Evolutionary conservation across 2,888 invertebrate genomes (phyloP), one percentile per base, ranked within the genome.

Genomic region (Leptarthrus brevirostris): DNA sequence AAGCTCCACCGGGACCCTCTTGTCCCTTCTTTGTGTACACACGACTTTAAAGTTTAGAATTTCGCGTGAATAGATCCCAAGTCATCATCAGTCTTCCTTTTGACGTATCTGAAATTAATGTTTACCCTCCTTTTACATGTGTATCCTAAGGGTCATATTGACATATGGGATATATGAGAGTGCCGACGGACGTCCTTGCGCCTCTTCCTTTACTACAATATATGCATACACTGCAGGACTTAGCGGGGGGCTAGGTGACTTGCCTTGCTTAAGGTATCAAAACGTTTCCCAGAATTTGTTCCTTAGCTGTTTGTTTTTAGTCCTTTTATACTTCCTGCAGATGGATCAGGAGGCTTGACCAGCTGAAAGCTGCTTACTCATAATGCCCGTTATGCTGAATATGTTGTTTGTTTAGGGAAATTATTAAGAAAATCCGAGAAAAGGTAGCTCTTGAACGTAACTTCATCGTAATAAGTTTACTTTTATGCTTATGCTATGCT

Each of bases 131-230:
- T 72, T 72, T 76, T 76, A 75, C 73, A 75, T 75, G 66, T 75
- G 75, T 75, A 75, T 74, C 75, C 75, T 75, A 66, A 73, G 52
- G 73, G 75, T 75, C 75, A 75, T 75, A 75, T 75, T 75, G 75
- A 75, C 75, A 74, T 44, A 74, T 72, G 49, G 72, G 75, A 74
- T 75, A 72, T 73, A 56, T 26, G 36, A 34, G 16, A 53, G 52
- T 66, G 64, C 47, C 64, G 64, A 47, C 24, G 64, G 64, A 47
- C 24, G 64, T 66, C 64, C 64, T 66, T 66, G 47, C 47, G 44
- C 64, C 47, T 64, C 8, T 47, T 44, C 5, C 14, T 52, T 52
- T 6, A 24, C 8, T 47, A 47, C 58, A 36, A 34, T 58, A 58
- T 24, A 47, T 66, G 47, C 16, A 47, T 14, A 66, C 14, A 20